Conservation (phyloP, 2,888 invertebrate species). For the Oscheius onirici region DNA sequence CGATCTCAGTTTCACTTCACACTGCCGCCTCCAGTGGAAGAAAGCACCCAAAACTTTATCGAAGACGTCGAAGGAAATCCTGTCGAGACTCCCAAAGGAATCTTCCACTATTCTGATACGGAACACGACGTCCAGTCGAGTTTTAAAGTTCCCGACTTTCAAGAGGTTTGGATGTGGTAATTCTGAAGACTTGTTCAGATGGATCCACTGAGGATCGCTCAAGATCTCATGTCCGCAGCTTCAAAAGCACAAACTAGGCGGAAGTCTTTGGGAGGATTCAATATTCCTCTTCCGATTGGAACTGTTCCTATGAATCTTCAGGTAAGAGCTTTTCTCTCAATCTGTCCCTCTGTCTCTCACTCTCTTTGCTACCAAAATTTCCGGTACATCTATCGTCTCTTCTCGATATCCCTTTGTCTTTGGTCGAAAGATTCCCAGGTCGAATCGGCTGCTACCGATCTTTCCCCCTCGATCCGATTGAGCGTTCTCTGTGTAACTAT, state of each 20-base stretch:
- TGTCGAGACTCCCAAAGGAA: slow-evolving; percentile 39
- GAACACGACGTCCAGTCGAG: slow-evolving; percentile 40
- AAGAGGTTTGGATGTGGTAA: too few species aligned
- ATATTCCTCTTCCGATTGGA: slow-evolving; percentile 46
- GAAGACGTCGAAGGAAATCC: slow-evolving; percentile 16
- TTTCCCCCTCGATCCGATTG: too few species aligned
- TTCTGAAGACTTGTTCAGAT: slow-evolving; percentile 32
- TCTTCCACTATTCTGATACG: slow-evolving; percentile 50
- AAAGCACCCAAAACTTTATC: not conserved
- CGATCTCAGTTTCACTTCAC: slow-evolving; percentile 30
- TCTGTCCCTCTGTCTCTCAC: too few species aligned
- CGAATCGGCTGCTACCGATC: too few species aligned
- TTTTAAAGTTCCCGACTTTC: slow-evolving; percentile 49
- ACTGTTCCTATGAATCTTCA: slow-evolving; percentile 47
- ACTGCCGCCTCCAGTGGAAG: slow-evolving; percentile 5
- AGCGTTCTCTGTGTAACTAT: too few species aligned
- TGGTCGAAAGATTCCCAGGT: too few species aligned
- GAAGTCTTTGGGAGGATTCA: slow-evolving; percentile 46
- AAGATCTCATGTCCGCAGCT: slow-evolving; percentile 46
- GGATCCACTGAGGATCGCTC: slow-evolving; percentile 46
- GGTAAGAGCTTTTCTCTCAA: slow-evolving; percentile 13
- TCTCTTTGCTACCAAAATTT: too few species aligned
- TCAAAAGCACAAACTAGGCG: slow-evolving; percentile 43
- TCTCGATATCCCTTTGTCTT: too few species aligned
- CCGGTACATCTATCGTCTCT: too few species aligned